Evolutionary conservation across 2,113 vertebrate species (phyloP).

Genomic region (Stegostoma tigrinum): DNA sequence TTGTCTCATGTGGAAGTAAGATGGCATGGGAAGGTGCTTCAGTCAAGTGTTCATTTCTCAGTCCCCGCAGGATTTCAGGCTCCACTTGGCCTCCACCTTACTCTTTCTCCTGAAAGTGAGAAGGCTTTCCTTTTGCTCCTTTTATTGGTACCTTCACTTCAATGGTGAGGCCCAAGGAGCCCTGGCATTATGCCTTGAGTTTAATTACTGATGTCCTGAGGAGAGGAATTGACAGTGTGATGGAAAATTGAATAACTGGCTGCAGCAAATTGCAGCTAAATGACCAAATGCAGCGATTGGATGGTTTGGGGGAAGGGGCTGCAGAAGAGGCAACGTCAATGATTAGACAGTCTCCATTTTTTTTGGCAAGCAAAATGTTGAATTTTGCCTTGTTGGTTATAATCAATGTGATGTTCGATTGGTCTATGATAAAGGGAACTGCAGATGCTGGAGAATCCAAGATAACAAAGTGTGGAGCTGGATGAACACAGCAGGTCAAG

Average conservation of each 20-base stretch:
- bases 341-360: neutral
- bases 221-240: neutral
- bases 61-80: neutral
- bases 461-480: no score
- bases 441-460: no score
- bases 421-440: no score
- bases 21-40: neutral
- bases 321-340: neutral
- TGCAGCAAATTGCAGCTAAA: neutral
- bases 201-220: neutral
- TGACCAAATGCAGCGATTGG: neutral
- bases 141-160: neutral
- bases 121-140: neutral
- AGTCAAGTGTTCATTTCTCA: neutral
- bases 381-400: neutral
- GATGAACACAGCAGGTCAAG: no score
- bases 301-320: neutral
- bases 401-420: no score
- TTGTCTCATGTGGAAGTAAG: no score
- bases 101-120: neutral
- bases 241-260: no score
- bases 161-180: neutral
- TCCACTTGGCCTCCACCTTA: neutral
- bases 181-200: neutral
- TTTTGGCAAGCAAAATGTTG: neutral